Percentiles rank a stretch among this genome's conserved stretches.
Evolutionary conservation across 1,140 invertebrate species (phyloP).

Genomic region (Ruditapes philippinarum): DNA sequence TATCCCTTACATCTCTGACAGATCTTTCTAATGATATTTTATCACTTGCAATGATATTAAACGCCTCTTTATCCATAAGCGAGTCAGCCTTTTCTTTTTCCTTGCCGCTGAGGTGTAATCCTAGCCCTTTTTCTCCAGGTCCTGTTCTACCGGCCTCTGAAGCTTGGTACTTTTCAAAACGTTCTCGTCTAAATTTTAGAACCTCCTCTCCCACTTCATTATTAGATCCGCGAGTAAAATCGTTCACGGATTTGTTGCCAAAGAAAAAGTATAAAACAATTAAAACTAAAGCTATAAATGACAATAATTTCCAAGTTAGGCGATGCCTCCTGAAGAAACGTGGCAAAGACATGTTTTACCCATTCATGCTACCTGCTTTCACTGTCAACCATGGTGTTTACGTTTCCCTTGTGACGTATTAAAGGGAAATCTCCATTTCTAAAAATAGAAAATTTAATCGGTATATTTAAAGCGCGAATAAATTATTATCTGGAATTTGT

Average conservation of each 20-base stretch:
- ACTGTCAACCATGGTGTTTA: conserved; percentile 54
- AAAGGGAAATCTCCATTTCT: background rate
- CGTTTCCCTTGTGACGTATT: conserved; percentile 33
- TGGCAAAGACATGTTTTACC: conserved; percentile 53
- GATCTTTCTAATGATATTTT: conserved; percentile 95
- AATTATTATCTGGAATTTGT: no score
- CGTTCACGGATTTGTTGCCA: conserved; percentile 4
- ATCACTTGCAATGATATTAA: conserved; percentile 96
- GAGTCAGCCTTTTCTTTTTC: conserved; percentile 78
- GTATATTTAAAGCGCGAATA: no score
- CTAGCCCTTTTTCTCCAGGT: conserved; percentile 82
- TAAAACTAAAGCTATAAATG: conserved; percentile 58
- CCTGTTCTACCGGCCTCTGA: conserved; percentile 73
- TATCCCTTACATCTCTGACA: conserved; percentile 93
- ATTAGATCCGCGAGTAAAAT: background rate
- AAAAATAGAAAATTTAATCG: conserved; percentile 24
- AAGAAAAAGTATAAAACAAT: conserved; percentile 45
- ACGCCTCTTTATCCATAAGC: conserved; percentile 93
- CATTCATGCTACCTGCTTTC: background rate
- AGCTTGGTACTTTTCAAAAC: conserved; percentile 75
- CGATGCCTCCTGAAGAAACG: conserved; percentile 66
- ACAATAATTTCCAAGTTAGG: conserved; percentile 67
- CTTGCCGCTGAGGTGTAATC: conserved; percentile 78
- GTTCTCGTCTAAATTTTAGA: conserved; percentile 69
- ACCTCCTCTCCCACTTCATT: conserved; percentile 27